phyloP scores from a whole-genome alignment of 2,888 invertebrate genomes.

The Perizoma affinitatum region DNA sequence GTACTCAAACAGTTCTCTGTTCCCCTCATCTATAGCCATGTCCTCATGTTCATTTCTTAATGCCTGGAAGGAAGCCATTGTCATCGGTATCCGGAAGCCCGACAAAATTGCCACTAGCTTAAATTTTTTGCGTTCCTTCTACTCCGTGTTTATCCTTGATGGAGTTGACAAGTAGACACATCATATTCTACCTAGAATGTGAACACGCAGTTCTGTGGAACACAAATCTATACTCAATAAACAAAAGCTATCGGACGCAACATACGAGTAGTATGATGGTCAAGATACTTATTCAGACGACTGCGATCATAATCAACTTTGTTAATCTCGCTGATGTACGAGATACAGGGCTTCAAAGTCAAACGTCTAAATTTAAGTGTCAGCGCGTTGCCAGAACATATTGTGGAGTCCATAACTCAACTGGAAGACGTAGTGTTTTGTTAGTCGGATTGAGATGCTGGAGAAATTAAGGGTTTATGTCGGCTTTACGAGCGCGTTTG shows the following conservation, averaged over 20 bases:
- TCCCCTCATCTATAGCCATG: too few relatives aligned
- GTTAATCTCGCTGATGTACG: conserved; percentile 38
- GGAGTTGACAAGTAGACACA: too few relatives aligned
- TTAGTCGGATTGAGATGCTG: conserved; percentile 1
- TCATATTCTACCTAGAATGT: too few relatives aligned
- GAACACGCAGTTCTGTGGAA: too few relatives aligned
- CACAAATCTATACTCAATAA: not conserved
- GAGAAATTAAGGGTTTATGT: conserved; percentile 8
- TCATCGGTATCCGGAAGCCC: too few relatives aligned
- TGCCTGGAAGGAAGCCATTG: too few relatives aligned
- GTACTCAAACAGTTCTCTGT: too few relatives aligned
- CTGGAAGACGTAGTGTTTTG: conserved; percentile 20
- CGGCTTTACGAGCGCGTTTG: conserved; percentile 4
- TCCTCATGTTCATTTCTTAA: too few relatives aligned
- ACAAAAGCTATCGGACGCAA: not conserved
- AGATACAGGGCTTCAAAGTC: conserved; percentile 40
- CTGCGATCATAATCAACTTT: conserved; percentile 34
- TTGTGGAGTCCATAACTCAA: conserved; percentile 43
- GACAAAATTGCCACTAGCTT: too few relatives aligned
- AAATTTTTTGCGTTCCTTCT: too few relatives aligned
- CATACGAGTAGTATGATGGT: conserved; percentile 6
- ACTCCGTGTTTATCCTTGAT: too few relatives aligned
- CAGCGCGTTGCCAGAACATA: conserved; percentile 52
- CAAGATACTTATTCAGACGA: conserved; percentile 15
- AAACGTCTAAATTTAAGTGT: conserved; percentile 51